Conservation (phyloP, 2,888 invertebrate genomes). For the Cheilosia grossa region DNA sequence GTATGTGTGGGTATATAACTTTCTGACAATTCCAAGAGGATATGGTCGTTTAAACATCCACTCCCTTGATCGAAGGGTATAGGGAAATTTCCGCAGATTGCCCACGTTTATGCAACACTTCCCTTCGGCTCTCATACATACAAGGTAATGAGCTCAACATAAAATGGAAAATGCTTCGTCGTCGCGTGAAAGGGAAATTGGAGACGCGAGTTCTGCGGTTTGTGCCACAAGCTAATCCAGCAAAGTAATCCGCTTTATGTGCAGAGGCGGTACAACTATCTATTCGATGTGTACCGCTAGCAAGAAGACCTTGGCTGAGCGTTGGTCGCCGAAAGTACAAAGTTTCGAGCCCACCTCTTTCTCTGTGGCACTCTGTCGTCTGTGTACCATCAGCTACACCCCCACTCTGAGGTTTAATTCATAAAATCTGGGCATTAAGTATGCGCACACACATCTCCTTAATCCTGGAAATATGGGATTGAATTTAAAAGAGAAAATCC, state of each 20-base stretch:
- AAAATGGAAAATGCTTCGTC: not conserved
- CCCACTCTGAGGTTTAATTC: not conserved
- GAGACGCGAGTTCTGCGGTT: not conserved
- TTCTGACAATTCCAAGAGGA: slow-evolving; percentile 7
- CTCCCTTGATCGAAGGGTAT: slow-evolving; percentile 1
- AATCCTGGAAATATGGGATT: slow-evolving; percentile 1
- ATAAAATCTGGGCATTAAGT: not conserved
- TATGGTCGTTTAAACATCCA: not conserved
- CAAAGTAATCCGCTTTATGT: not conserved
- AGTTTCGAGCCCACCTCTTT: not conserved
- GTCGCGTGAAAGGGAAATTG: not conserved
- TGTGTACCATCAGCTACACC: not conserved
- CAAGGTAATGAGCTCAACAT: not conserved
- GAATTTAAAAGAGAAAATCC: slow-evolving; percentile 14
- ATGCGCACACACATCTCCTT: not conserved
- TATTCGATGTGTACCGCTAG: too few species aligned
- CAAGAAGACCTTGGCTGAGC: too few species aligned
- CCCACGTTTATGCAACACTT: slow-evolving; percentile 2
- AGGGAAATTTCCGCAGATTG: slow-evolving; percentile 6
- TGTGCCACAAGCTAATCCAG: not conserved
- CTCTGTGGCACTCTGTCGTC: not conserved
- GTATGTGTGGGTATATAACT: not conserved
- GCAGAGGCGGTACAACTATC: too few species aligned
- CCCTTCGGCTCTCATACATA: not conserved
- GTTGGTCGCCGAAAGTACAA: too few species aligned